phyloP scores from a whole-genome alignment of 2,797 vertebrate species.

The Mico argentatus region DNA sequence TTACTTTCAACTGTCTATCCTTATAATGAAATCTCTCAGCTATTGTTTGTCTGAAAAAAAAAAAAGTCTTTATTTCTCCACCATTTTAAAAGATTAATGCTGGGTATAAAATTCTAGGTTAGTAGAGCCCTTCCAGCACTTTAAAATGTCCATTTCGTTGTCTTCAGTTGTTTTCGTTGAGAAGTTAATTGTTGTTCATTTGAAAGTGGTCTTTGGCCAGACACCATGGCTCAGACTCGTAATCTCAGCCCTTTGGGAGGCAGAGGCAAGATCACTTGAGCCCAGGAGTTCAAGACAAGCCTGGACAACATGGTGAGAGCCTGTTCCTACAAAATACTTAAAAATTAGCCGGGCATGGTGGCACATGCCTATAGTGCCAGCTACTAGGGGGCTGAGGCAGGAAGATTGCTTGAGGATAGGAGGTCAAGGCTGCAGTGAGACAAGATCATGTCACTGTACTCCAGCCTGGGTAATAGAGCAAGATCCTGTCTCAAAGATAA shows the following conservation, averaged over 20 bases:
- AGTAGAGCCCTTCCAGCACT: not conserved
- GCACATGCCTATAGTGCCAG: not conserved
- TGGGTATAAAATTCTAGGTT: not conserved
- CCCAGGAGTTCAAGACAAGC: too few species aligned
- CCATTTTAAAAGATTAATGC: not conserved
- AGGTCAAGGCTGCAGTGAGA: not conserved
- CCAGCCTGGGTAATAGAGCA: not conserved
- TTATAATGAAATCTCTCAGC: not conserved
- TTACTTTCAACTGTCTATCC: not conserved
- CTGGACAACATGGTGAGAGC: not conserved
- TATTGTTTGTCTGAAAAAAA: not conserved
- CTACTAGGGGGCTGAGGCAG: not conserved
- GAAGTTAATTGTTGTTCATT: not conserved
- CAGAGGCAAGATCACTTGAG: not conserved
- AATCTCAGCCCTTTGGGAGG: not conserved
- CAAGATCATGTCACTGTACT: not conserved
- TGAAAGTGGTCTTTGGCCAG: not conserved
- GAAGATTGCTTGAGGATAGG: not conserved
- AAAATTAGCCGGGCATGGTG: not conserved
- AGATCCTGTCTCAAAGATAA: not conserved
- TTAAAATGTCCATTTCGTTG: not conserved
- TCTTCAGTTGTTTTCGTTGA: not conserved
- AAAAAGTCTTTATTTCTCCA: not conserved
- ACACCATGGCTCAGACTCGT: not conserved
- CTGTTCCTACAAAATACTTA: not conserved